Base-by-base conservation (phyloP, 2,113 vertebrate genomes). In the Mirza zaza region DNA sequence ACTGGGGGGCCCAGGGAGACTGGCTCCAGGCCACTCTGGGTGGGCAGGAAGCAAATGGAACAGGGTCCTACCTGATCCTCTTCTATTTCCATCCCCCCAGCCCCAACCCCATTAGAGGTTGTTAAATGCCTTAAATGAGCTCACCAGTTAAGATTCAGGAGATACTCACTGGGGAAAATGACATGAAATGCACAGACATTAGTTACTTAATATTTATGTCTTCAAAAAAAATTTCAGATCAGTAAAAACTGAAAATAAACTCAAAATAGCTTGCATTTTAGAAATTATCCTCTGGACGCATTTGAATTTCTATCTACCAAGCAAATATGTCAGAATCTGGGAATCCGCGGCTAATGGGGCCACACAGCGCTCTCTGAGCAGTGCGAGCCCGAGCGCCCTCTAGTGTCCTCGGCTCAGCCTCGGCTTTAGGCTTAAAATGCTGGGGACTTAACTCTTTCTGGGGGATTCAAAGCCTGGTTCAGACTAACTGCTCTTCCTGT, bases 331-430 rank as follows among this genome's bases (percentile, higher is more conserved):
- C 50, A 57, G 91, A 89, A 79, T 57, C 34, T 0, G 13, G 7
- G 70, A 94, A 25, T 27, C 45, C 15, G n/a, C 80, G 81, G 57
- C 81, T 91, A 3, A 10, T 8, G 2, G 63, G 95, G 50, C 65
- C 29, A 0, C 39, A 27, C 52, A 29, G 81, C 18, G 15, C 11
- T 50, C 42, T 89, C n/a, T 67, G n/a, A 80, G 85, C 81, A 57
- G 42, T 10, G 34, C 52, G 91, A 73, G 71, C 50, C 92, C 52
- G 77, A 88, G 94, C 96, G 96, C 97, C 97, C 97, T 95, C 95
- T 98, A 94, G 97, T 42, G 96, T 95, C 68, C 59, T 45, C n/a
- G 57, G 20, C 57, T 91, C 80, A 57, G 52, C 67, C 39, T 80
- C 71, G 48, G n/a, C 42, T 90, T 71, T 79, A 23, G 52, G 21